Conservation (phyloP, 2,113 vertebrate genomes). For the Arvicanthis niloticus region DNA sequence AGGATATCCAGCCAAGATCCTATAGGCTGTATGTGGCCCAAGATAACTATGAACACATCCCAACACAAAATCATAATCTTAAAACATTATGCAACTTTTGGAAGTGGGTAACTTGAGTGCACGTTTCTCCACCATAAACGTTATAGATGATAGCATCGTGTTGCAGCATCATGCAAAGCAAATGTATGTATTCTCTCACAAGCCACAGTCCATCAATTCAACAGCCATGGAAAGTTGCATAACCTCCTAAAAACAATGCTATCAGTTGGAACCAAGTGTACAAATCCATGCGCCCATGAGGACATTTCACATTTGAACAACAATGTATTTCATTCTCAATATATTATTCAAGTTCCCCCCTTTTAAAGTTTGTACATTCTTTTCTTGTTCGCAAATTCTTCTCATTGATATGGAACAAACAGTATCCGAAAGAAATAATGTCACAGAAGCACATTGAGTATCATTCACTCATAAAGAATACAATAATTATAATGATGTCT, state of each 20-base stretch:
- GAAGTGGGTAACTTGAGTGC: background rate
- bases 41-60: background rate
- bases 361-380: constrained; percentile 6
- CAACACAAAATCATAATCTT: background rate
- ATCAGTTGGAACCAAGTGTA: background rate
- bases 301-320: background rate
- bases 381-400: constrained; percentile 20
- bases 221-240: too few species aligned
- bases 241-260: background rate
- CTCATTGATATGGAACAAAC: background rate
- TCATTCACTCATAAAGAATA: constrained; percentile 19
- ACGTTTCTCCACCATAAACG: background rate
- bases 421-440: constrained; percentile 7
- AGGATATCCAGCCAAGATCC: too few species aligned
- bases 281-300: background rate
- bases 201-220: background rate
- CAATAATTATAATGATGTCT: background rate
- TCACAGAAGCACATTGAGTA: background rate
- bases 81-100: background rate
- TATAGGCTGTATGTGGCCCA: background rate
- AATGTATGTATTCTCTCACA: background rate
- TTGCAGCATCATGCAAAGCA: background rate
- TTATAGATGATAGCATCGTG: background rate
- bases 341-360: background rate
- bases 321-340: background rate